A percentile compares a stretch with the other conserved stretches of the same genome.
Conservation (phyloP, 2,113 vertebrate species). For the Onychorhynchus coronatus region DNA sequence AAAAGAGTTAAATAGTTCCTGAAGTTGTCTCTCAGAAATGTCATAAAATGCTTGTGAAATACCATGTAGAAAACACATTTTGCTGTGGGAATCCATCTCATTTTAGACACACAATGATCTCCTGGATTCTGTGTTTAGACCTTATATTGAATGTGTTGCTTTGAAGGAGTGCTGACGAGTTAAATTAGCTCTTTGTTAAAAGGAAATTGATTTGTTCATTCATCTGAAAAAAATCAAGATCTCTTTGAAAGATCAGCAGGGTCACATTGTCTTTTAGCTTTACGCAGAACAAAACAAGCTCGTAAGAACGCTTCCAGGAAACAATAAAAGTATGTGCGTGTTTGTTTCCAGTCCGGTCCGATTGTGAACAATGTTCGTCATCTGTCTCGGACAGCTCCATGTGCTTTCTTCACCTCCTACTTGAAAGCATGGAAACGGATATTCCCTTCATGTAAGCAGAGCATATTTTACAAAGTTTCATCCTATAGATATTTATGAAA, state of each 20-base stretch:
- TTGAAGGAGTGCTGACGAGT: constrained; percentile 31
- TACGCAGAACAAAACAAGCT: not conserved
- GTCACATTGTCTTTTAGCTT: constrained; percentile 18
- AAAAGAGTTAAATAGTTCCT: not conserved
- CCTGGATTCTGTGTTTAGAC: not conserved
- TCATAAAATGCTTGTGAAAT: not conserved
- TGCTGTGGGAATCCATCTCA: not conserved
- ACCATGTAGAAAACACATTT: not conserved
- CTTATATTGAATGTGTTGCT: not conserved
- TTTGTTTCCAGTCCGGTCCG: not conserved
- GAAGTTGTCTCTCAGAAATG: not conserved
- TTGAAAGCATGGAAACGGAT: not conserved
- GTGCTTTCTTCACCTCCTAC: not conserved
- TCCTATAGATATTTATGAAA: not conserved
- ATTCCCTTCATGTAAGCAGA: not conserved
- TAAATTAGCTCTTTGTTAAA: constrained; percentile 48
- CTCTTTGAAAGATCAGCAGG: not conserved
- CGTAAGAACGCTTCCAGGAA: not conserved
- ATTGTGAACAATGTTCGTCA: not conserved
- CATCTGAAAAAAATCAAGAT: constrained; percentile 32
- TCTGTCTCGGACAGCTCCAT: not conserved
- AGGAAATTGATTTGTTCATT: constrained; percentile 34
- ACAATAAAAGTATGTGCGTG: not conserved
- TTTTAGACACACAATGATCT: not conserved
- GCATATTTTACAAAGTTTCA: not conserved